Base-by-base conservation (phyloP, 2,888 invertebrate genomes). In the Tubulanus polymorphus region DNA sequence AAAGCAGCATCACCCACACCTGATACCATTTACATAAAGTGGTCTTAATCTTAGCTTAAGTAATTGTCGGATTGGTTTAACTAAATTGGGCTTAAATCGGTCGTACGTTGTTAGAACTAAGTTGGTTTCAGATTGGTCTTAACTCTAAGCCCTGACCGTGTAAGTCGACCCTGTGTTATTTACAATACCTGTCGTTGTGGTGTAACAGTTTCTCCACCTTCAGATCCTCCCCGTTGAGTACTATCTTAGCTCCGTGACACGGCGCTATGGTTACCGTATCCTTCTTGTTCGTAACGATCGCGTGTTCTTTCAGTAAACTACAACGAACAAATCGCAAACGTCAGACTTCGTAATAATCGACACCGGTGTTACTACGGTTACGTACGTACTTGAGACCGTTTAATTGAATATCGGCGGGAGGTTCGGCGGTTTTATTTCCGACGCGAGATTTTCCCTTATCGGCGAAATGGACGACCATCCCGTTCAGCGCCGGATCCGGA, bases 231-330 rank as follows among this genome's bases (percentile, higher is more conserved):
- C 76, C 75, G 60, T 76, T 75, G 25, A 74, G 66, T 46, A 71
- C 56, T 28, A 76, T 65, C 51, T 73, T 72, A 37, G 70, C 71
- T 3, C 65, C 64, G 8, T 59, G 48, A 1, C 51, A 48, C 18
- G 73, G 69, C 45, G 66, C 71, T 32, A 76, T 53, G n/a, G 61
- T 66, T 41, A 74, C 69, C 30, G 57, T 63, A 1, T 66, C 65
- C 28, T 71, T 66, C 50, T 72, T 71, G 56, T 68, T 71, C 32
- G 60, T 65, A 2, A 75, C 58, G 18, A 63, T 62, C 27, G 72
- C 73, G 63, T 76, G 76, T 20, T 75, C 68, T 25, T 67, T 62
- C 48, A 67, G 70, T 51, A 76, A 74, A 46, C 76, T 76, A 64
- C 3, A 60, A 55, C 52, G 48, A 41, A 2, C 26, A 30, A 27